Conservation (phyloP, 2,888 invertebrate genomes). For the Lordiphosa fenestrarum region DNA sequence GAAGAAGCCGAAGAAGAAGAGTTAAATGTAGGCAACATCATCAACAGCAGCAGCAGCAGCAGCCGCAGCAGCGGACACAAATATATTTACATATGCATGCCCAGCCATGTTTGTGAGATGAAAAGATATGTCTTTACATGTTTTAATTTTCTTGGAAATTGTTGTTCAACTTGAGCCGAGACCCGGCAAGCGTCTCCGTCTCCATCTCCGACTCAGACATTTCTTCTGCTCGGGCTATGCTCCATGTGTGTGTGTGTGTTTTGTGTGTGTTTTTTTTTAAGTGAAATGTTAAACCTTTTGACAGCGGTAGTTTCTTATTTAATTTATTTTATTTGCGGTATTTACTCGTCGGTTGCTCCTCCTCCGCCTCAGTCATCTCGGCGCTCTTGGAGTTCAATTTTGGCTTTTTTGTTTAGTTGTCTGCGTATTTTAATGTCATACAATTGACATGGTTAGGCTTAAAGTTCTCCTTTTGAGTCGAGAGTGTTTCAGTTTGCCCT, state of each 20-base stretch:
- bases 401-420: constrained; percentile 46
- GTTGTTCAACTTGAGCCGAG: constrained; percentile 62
- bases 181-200: constrained; percentile 12
- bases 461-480: constrained; percentile 18
- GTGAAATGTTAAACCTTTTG: constrained; percentile 73
- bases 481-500: constrained; percentile 2
- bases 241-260: constrained; percentile 19
- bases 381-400: constrained; percentile 62
- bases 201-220: constrained; percentile 8
- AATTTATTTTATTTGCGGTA: constrained; percentile 74
- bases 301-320: constrained; percentile 74
- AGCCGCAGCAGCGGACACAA: constrained; percentile 27
- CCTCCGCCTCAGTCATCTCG: constrained; percentile 15
- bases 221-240: constrained; percentile 15
- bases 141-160: constrained; percentile 76
- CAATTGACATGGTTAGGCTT: constrained; percentile 65
- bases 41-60: constrained; percentile 9
- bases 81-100: constrained; percentile 24
- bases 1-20: constrained; percentile 44
- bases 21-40: constrained; percentile 53
- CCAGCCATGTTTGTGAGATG: constrained; percentile 70
- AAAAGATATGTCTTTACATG: constrained; percentile 77
- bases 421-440: constrained; percentile 64
- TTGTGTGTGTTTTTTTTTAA: constrained; percentile 40
- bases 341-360: constrained; percentile 57